Evolutionary conservation across 1,140 invertebrate species (phyloP).

Genomic region (Euglossa dilemma): DNA sequence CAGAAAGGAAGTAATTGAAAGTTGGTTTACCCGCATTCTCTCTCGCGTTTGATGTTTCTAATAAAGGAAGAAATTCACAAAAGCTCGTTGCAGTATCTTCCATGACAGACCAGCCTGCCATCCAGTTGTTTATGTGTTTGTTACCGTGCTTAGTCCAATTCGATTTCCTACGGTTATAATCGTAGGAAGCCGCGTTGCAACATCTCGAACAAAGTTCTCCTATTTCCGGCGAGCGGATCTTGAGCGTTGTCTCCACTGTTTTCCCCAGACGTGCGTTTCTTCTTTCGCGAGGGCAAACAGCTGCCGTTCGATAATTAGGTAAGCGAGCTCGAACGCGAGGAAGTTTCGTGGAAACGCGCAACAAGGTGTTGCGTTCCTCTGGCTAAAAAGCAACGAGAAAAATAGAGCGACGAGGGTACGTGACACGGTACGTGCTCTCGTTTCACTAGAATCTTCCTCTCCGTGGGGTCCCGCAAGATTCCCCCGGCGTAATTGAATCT

Average conservation of each 20-base stretch:
- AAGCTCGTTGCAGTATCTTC: not conserved
- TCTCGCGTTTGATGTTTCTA: not conserved
- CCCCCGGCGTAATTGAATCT: conserved; percentile 74
- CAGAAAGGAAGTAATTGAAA: not conserved
- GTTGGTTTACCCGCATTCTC: not conserved
- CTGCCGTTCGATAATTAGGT: not conserved
- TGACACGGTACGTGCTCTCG: conserved; percentile 45
- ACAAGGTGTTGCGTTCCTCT: conserved; percentile 7
- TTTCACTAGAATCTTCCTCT: not conserved
- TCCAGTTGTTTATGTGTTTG: not conserved
- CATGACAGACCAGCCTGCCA: not conserved
- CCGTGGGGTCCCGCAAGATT: conserved; percentile 55
- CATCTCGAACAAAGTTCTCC: not conserved
- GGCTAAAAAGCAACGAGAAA: not conserved
- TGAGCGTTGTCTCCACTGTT: not conserved
- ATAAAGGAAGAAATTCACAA: not conserved
- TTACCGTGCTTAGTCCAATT: not conserved
- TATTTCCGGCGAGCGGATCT: not conserved
- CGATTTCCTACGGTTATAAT: not conserved
- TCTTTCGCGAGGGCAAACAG: not conserved
- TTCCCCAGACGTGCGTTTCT: not conserved
- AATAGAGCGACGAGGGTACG: conserved; percentile 13
- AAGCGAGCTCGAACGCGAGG: not conserved
- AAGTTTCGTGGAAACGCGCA: not conserved
- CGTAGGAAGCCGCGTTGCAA: not conserved